These are phyloP conservation scores for Gouania willdenowi DNA, from an alignment of 2,797 vertebrate genomes.

Conservation along the genomic window DNA sequence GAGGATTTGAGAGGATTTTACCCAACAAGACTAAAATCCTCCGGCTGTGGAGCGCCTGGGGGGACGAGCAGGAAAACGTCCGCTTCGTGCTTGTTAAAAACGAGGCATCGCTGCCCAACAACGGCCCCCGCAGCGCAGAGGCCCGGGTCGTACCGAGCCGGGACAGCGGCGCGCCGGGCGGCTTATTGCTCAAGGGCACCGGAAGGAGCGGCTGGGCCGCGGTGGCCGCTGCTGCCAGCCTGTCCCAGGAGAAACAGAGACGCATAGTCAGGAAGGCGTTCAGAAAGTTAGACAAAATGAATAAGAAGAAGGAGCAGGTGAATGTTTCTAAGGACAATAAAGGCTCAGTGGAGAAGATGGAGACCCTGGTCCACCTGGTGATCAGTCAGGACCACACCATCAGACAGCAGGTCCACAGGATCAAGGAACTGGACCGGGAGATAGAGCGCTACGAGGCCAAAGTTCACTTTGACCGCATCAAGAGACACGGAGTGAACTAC, in stretches of 20 bases:
- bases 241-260: conserved; percentile 89
- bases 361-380: conserved; percentile 93
- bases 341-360: conserved; percentile 84
- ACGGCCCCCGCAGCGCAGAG: conserved; percentile 90
- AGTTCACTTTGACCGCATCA: conserved; percentile 88
- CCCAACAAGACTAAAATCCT: conserved; percentile 92
- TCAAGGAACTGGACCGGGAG: conserved; percentile 88
- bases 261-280: conserved; percentile 93
- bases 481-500: conserved; percentile 90
- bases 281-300: conserved; percentile 92
- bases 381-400: conserved; percentile 97
- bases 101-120: conserved; percentile 88
- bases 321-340: conserved; percentile 64
- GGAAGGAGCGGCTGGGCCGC: conserved; percentile 52
- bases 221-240: conserved; percentile 40
- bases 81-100: conserved; percentile 92
- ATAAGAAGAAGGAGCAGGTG: conserved; percentile 80
- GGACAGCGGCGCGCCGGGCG: conserved; percentile 68
- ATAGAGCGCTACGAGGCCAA: conserved; percentile 90
- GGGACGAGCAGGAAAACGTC: conserved; percentile 90
- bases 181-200: conserved; percentile 24
- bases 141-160: conserved; percentile 89
- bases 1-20: conserved; percentile 91
- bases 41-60: conserved; percentile 93
- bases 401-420: conserved; percentile 90